Percentiles rank a stretch among this genome's conserved stretches.
phyloP scores from a whole-genome alignment of 2,113 vertebrate genomes.

The Alces alces region DNA sequence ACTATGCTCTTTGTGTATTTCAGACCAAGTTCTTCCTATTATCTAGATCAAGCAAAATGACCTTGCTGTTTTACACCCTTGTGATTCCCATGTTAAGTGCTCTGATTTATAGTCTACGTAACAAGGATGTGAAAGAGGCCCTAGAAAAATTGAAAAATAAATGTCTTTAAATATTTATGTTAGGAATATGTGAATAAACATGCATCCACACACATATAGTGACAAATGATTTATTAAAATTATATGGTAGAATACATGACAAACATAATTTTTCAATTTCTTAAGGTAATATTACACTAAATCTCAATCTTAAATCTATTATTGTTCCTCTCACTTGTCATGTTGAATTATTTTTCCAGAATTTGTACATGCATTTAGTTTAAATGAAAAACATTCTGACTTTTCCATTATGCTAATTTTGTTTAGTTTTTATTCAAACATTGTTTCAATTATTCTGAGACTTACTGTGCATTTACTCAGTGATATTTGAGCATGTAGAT shows the following conservation, averaged over 20 bases:
- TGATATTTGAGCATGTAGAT: not conserved
- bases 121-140: conserved; percentile 48
- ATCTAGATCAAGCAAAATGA: not conserved
- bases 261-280: not conserved
- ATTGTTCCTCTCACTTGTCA: not conserved
- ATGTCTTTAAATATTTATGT: not conserved
- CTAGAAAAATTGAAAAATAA: not conserved
- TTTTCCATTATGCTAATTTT: too few species aligned
- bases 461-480: not conserved
- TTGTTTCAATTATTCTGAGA: not conserved
- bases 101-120: conserved; percentile 49
- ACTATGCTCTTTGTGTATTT: not conserved
- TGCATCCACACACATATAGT: not conserved
- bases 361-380: not conserved
- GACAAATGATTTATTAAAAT: not conserved
- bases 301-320: not conserved
- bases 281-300: not conserved
- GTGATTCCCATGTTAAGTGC: conserved; percentile 23
- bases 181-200: not conserved
- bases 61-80: too few species aligned
- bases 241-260: not conserved
- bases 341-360: not conserved
- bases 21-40: conserved; percentile 22
- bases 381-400: not conserved
- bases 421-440: not conserved